phyloP scores from a whole-genome alignment of 2,888 invertebrate species.

The Scaptomyza polygonia region DNA sequence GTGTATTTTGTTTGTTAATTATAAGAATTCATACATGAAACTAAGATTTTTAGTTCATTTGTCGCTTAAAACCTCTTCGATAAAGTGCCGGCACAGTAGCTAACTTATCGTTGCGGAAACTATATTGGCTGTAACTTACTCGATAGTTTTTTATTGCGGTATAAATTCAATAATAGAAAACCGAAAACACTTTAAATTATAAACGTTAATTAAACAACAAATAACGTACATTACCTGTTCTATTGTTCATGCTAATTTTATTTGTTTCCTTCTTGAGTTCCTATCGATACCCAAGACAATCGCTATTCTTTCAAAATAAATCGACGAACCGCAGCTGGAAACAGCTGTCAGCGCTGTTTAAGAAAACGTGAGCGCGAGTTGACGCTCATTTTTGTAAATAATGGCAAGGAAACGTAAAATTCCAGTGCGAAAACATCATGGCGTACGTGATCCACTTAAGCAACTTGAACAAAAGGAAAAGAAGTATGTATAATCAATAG shows the following conservation, averaged over 20 bases:
- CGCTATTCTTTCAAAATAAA: not conserved
- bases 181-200: too few species aligned
- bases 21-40: not conserved
- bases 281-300: too few species aligned
- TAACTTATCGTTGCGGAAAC: slow-evolving; percentile 21
- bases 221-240: too few species aligned
- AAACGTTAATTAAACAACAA: too few species aligned
- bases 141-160: not conserved
- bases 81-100: slow-evolving; percentile 27
- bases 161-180: too few species aligned
- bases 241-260: too few species aligned
- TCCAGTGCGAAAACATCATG: slow-evolving; percentile 91
- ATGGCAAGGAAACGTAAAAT: slow-evolving; percentile 87
- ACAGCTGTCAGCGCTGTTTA: slow-evolving; percentile 39
- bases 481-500: slow-evolving; percentile 85
- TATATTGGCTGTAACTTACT: not conserved
- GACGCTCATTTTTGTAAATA: slow-evolving; percentile 41
- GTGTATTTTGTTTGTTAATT: not conserved
- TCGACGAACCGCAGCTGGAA: slow-evolving; percentile 3
- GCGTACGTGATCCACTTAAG: slow-evolving; percentile 90
- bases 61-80: slow-evolving; percentile 14
- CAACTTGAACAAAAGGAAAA: slow-evolving; percentile 86
- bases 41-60: slow-evolving; percentile 14
- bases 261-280: too few species aligned
- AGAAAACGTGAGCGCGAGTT: slow-evolving; percentile 48